Base-by-base conservation (phyloP, 1,140 invertebrate species). In the Drosophila santomea region DNA sequence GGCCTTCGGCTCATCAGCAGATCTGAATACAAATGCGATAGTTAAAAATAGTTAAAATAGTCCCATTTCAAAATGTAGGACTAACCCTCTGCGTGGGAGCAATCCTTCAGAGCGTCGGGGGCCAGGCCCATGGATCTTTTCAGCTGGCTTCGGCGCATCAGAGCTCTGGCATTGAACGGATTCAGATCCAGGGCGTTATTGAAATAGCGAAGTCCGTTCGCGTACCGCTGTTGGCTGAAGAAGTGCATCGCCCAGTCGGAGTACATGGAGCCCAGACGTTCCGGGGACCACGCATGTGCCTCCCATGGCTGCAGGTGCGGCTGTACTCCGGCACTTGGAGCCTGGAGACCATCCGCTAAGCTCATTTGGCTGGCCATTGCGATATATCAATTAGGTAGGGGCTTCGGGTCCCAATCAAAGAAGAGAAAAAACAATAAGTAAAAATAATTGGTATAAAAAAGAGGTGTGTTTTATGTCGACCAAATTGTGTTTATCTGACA, bases 201-300 rank as follows among this genome's bases (percentile, higher is more conserved):
- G 6, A 78, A 59, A 15, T 78, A 91, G 12, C 51, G 43, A 7
- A 56, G 59, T 6, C 75, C 72, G 2, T 62, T 39, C 0, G 47
- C 12, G 10, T 62, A 50, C 2, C 69, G 60, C 23, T 66, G 66
- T 8, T 78, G 59, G 3, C 47, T 56, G 0, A 52, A 61, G 12
- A 77, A 71, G 28, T 74, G 68, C 3, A 51, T 14, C 0, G 66
- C 81, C 84, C 84, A 91, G 52, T 90, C 84, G 7, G 61, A 71
- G 25, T 86, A 86, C 28, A 91, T 73, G 10, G 20, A 10, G 14
- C 54, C 60, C 35, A 73, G 60, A 5, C 75, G 76, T 1, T 69
- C 67, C 2, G 73, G 47, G 1, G 58, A 52, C 79, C 84, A 84
- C 2, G 36, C 28, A n/a, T 78, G 62, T 5, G 51, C 32, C 39